phyloP scores from a whole-genome alignment of 2,113 vertebrate species.

The Strix uralensis region DNA sequence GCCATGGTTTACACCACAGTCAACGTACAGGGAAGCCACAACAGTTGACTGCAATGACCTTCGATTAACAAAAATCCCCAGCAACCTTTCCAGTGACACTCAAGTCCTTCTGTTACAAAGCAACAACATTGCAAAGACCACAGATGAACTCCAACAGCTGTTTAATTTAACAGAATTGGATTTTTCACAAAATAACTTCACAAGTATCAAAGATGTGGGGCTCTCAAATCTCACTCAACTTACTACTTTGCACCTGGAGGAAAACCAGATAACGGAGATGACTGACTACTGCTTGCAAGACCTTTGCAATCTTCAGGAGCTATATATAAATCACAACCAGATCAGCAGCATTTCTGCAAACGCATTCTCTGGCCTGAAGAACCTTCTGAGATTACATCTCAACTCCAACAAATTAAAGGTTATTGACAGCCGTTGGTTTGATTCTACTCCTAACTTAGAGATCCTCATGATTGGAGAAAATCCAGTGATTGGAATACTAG shows the following conservation, averaged over 20 bases:
- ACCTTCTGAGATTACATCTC: constrained; percentile 91
- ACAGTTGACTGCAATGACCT: constrained; percentile 98
- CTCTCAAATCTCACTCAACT: constrained; percentile 92
- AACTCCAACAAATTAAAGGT: constrained; percentile 93
- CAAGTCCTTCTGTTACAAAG: constrained; percentile 97
- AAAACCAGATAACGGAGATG: constrained; percentile 96
- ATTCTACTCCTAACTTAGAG: constrained; percentile 93
- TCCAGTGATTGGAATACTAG: constrained; percentile 90
- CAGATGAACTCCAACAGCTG: constrained; percentile 90
- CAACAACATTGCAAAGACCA: constrained; percentile 93
- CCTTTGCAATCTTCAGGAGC: constrained; percentile 92
- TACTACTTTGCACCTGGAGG: constrained; percentile 94
- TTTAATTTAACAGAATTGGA: constrained; percentile 95
- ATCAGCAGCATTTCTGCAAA: constrained; percentile 91
- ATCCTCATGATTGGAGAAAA: constrained; percentile 99
- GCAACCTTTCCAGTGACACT: constrained; percentile 94
- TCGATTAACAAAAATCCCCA: constrained; percentile 90
- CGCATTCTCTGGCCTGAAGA: constrained; percentile 90
- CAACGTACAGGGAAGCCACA: constrained; percentile 95
- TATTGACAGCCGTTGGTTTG: constrained; percentile 95
- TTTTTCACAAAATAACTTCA: constrained; percentile 98
- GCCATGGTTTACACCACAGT: constrained; percentile 98
- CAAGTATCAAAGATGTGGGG: constrained; percentile 88
- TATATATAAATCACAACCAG: constrained; percentile 98
- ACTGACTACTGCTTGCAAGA: constrained; percentile 91